Evolutionary conservation across 2,888 invertebrate species (phyloP), one percentile per base, ranked within the genome.

Genomic region (Elysia crispata): DNA sequence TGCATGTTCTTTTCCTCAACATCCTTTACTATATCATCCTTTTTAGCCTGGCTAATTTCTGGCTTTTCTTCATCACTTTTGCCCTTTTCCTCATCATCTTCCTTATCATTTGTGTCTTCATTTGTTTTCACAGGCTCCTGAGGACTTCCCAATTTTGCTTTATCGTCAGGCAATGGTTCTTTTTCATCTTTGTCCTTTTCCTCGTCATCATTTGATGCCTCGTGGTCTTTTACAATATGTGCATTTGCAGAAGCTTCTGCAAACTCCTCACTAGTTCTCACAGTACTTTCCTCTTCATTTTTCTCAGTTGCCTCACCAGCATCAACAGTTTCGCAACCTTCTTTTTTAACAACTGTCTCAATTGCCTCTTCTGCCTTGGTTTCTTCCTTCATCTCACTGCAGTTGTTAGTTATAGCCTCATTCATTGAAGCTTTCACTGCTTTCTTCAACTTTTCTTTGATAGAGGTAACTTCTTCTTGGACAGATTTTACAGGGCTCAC

Each of bases 181-280:
- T 41, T 30, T 54, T 50, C 49, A 81, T 83, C 70, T 50, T 72
- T 73, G 75, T 84, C 83, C 23, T 67, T 86, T 54, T 85, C 84
- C n/a, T 84, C 84, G 0, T 74, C 77, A 54, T 77, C 64, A 20
- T n/a, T n/a, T n/a, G n/a, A n/a, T n/a, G n/a, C n/a, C n/a, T n/a
- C n/a, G 3, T 41, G 41, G 41, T 41, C 41, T 41, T 41, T 41
- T 11, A 6, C 41, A 41, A 11, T 41, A 41, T 41, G 3, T 41
- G 11, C 23, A 60, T 64, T 1, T 64, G 11, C n/a, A 20, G 33
- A 25, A 33, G n/a, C 20, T 20, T 18, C 3, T 15, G 30, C 41
- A 5, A 18, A 23, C 79, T 66, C 33, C 75, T 41, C 13, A 57
- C 20, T 67, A 49, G 25, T 5, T 1, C 5, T 67, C 54, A 31